Evolutionary conservation across 2,113 vertebrate species (phyloP).

Genomic region (Gallinago jamesoni): DNA sequence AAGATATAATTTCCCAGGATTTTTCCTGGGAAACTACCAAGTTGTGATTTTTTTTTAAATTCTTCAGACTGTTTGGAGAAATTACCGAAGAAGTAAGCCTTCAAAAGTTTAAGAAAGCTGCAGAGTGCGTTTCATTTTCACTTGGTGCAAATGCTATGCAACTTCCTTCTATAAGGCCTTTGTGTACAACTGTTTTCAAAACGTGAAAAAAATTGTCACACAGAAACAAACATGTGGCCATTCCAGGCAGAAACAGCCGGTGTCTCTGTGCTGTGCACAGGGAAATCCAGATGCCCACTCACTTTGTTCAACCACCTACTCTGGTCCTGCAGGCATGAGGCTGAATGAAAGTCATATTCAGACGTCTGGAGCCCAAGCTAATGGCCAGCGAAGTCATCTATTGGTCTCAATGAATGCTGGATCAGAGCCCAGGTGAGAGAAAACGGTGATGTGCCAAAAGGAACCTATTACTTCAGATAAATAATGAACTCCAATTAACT

Average conservation of each 20-base stretch:
- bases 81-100: neutral
- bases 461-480: neutral
- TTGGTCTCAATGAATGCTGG: neutral
- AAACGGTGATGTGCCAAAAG: neutral
- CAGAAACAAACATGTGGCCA: neutral
- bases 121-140: neutral
- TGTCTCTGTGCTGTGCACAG: neutral
- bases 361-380: neutral
- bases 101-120: neutral
- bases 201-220: neutral
- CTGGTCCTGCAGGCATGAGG: neutral
- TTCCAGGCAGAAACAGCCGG: neutral
- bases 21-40: neutral
- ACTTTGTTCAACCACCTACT: neutral
- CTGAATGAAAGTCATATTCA: neutral
- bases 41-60: neutral
- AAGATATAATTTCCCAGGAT: neutral
- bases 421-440: neutral
- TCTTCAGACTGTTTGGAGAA: neutral
- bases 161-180: neutral
- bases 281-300: neutral
- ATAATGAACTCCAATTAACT: neutral
- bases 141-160: neutral
- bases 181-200: neutral
- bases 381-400: neutral